Evolutionary conservation across 2,888 invertebrate genomes (phyloP).

Genomic region (Autographa gamma): DNA sequence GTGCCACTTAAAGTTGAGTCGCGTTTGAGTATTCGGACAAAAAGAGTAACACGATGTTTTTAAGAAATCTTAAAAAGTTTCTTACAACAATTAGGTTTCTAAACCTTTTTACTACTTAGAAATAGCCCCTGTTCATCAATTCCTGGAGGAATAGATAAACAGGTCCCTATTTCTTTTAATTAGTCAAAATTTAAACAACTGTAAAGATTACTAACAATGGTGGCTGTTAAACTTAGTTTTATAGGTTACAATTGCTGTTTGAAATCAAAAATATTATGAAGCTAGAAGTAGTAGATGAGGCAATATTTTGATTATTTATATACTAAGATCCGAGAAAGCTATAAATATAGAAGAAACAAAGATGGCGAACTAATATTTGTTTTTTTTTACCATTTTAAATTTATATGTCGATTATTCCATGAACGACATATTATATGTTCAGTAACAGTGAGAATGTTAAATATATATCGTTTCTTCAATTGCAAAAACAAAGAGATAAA

Average conservation of each 20-base stretch:
- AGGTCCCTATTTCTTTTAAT: constrained; percentile 38
- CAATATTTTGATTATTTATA: constrained; percentile 19
- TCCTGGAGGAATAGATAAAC: constrained; percentile 40
- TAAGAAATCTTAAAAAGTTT: not conserved
- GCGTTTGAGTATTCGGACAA: not conserved
- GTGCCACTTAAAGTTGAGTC: not conserved
- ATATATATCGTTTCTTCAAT: not conserved
- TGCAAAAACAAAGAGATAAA: not conserved
- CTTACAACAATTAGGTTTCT: not conserved
- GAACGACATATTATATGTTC: no score
- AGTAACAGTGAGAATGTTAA: no score
- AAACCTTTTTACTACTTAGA: not conserved
- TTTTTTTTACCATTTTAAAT: not conserved
- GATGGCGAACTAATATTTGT: not conserved
- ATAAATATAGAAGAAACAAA: not conserved
- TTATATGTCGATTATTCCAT: not conserved
- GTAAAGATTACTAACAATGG: constrained; percentile 45
- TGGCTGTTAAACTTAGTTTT: constrained; percentile 37
- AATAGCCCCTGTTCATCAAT: constrained; percentile 24
- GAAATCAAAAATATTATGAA: constrained; percentile 20
- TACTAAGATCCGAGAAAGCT: constrained; percentile 1
- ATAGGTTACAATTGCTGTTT: constrained; percentile 16
- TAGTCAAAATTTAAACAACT: constrained; percentile 16
- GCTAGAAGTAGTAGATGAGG: not conserved
- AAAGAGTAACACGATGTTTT: constrained; percentile 3